A percentile compares a stretch with the other conserved stretches of the same genome.
Conservation (phyloP, 2,797 vertebrate species). For the Mallotus villosus region DNA sequence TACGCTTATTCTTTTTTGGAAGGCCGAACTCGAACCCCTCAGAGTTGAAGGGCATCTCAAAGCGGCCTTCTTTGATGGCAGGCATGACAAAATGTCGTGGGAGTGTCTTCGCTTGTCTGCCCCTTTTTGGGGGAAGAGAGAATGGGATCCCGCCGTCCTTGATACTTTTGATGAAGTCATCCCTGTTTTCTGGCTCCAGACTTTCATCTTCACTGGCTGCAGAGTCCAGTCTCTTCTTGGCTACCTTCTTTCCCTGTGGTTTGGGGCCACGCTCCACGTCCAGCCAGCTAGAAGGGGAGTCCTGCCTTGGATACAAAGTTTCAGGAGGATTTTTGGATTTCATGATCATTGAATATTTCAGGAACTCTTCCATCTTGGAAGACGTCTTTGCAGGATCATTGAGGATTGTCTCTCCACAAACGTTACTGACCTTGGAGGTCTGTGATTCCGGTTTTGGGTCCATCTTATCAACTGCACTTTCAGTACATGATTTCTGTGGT, state of each 20-base stretch:
- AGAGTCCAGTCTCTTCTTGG: conserved; percentile 56
- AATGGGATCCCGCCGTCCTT: conserved; percentile 84
- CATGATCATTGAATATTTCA: conserved; percentile 44
- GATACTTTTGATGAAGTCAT: conserved; percentile 88
- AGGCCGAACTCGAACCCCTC: conserved; percentile 86
- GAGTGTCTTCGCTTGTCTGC: conserved; percentile 74
- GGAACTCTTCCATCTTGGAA: conserved; percentile 8
- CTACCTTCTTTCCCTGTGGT: conserved; percentile 52
- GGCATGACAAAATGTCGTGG: conserved; percentile 85
- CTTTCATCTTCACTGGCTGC: conserved; percentile 76
- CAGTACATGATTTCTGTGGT: conserved; percentile 3
- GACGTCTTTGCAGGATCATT: conserved; percentile 13
- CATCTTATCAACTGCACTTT: background rate
- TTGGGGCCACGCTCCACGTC: conserved; percentile 68
- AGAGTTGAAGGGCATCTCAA: conserved; percentile 89
- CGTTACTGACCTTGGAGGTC: conserved; percentile 7
- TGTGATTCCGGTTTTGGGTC: conserved; percentile 28
- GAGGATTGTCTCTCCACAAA: conserved; percentile 3
- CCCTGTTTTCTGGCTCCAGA: conserved; percentile 81
- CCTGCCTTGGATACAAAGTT: conserved; percentile 32
- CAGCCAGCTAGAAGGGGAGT: conserved; percentile 73
- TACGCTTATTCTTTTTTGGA: conserved; percentile 71
- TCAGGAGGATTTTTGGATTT: conserved; percentile 24
- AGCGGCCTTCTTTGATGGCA: conserved; percentile 90
- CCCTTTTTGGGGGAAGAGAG: conserved; percentile 84